Base-by-base conservation (phyloP, 2,797 vertebrate species). In the Poecilia velifera region DNA sequence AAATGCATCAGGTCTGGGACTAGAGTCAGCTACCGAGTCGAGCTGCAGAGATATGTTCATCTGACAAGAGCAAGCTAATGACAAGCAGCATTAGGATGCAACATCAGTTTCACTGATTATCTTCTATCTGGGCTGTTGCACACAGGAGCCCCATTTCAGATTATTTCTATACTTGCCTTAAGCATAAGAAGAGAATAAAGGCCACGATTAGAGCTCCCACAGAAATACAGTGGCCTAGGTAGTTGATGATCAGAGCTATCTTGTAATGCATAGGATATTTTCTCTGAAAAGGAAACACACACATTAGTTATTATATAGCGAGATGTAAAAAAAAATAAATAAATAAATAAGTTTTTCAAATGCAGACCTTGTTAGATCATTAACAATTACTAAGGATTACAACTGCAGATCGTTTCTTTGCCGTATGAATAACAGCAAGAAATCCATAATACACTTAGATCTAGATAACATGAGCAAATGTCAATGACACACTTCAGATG, bases 151-250 rank as follows among this genome's bases (percentile, higher is more conserved):
- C 82, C 73, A 79, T 84, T 88, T 77, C 25, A 79, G 76, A 88
- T 74, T 94, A 92, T 93, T 88, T 90, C 68, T 86, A 89, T 91
- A 96, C 97, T 97, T 94, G 98, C 98, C 98, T 97, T 94, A 99
- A 96, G 93, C 97, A 96, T 89, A 99, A 93, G 96, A 99, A 99
- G 84, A 99, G 97, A 87, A 98, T 89, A 93, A 99, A 99, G 92
- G 98, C 98, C 53, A 97, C 96, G 47, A 98, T 94, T 1, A 99
- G 97, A 74, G 98, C 97, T 64, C 96, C 97, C 77, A 99, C 93
- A 4, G 98, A 99, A 86, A 99, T 95, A 80, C 98, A 99, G 94
- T 99, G 98, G 34, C 98, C 98, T 86, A 99, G 95, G 96, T 99
- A 99, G 96, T 99, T 99, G 94, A 99, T 96, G 91, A 98, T 96